A percentile compares a stretch with the other conserved stretches of the same genome.
Evolutionary conservation across 2,888 invertebrate genomes (phyloP).

Genomic region (Pseudeuparius sepicola): DNA sequence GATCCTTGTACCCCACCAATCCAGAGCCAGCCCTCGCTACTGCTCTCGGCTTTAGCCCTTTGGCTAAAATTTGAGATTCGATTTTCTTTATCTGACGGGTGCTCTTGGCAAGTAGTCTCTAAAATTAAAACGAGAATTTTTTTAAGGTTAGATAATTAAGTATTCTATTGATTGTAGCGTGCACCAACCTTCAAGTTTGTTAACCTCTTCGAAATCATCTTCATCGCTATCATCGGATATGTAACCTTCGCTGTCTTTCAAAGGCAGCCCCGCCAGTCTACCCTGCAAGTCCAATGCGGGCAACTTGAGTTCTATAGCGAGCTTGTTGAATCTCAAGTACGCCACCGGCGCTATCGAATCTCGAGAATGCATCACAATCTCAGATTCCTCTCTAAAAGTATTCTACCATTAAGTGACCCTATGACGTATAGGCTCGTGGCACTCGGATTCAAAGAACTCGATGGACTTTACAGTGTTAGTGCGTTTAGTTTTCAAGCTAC

Average conservation of each 20-base stretch:
- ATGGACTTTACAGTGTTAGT: no score
- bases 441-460: no score
- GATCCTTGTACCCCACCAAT: slow-evolving; percentile 70
- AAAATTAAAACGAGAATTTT: no score
- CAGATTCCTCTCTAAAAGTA: slow-evolving; percentile 65
- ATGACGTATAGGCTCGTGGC: neutral
- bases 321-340: slow-evolving; percentile 77
- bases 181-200: no score
- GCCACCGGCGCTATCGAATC: slow-evolving; percentile 93
- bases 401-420: slow-evolving; percentile 11
- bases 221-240: slow-evolving; percentile 35
- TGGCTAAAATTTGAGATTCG: slow-evolving; percentile 20
- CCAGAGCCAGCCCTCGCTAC: slow-evolving; percentile 71
- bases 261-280: slow-evolving; percentile 33
- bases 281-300: slow-evolving; percentile 34
- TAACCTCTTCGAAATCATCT: slow-evolving; percentile 28
- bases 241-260: slow-evolving; percentile 37
- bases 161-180: no score
- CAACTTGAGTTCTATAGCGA: slow-evolving; percentile 65
- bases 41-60: slow-evolving; percentile 24
- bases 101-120: no score
- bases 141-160: no score
- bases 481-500: no score
- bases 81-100: no score
- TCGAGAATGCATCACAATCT: slow-evolving; percentile 80